Conservation (phyloP, 2,888 invertebrate genomes). For the Limnephilus marmoratus region DNA sequence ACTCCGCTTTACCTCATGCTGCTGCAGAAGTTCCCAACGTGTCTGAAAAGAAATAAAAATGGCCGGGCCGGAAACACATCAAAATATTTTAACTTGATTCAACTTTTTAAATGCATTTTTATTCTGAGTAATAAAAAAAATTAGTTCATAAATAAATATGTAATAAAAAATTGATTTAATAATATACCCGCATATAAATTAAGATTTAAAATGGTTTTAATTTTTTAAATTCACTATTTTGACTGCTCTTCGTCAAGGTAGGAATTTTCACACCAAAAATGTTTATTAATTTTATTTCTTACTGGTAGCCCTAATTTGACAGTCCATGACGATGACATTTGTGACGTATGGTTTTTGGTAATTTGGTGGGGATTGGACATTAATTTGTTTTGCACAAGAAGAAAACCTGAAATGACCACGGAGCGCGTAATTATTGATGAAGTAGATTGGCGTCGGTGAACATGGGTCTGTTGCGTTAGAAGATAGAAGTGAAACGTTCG, state of each 20-base stretch:
- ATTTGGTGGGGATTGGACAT: not conserved
- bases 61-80: slow-evolving; percentile 69
- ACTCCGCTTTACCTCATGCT: slow-evolving; percentile 74
- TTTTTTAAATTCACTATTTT: not conserved
- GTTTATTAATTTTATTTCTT: not conserved
- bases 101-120: slow-evolving; percentile 28
- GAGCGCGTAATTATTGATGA: not conserved
- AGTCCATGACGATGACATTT: not conserved
- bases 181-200: not conserved
- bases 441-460: not conserved
- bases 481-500: not conserved
- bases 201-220: not conserved
- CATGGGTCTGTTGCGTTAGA: not conserved
- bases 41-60: slow-evolving; percentile 77
- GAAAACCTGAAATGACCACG: not conserved
- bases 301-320: slow-evolving; percentile 17
- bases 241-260: not conserved
- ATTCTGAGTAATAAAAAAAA: not conserved
- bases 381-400: slow-evolving; percentile 12
- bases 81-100: not conserved
- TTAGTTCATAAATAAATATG: not conserved
- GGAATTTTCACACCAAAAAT: slow-evolving; percentile 13
- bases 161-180: not conserved
- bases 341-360: not conserved
- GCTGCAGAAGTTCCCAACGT: slow-evolving; percentile 77